Evolutionary conservation across 2,113 vertebrate genomes (phyloP).

Genomic region (Colinus virginianus): DNA sequence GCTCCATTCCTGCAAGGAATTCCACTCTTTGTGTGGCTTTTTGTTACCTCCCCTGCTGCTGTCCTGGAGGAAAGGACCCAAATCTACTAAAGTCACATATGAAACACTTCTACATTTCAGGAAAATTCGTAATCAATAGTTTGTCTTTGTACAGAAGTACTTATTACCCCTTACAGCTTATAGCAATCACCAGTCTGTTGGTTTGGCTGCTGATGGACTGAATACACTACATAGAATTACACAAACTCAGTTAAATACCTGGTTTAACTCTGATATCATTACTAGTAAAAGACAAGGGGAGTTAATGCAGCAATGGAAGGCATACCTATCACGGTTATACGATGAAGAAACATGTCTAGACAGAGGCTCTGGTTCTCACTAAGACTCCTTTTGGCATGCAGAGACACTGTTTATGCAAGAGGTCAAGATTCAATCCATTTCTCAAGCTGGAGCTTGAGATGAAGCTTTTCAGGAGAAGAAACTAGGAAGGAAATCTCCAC

Average conservation of each 20-base stretch:
- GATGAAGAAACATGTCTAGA: conserved; percentile 59
- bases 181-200: background rate
- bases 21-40: background rate
- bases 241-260: background rate
- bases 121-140: background rate
- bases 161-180: background rate
- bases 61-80: background rate
- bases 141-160: background rate
- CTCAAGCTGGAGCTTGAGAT: conserved; percentile 63
- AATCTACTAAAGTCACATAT: background rate
- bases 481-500: conserved; percentile 78
- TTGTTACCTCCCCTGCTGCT: background rate
- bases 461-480: conserved; percentile 65
- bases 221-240: background rate
- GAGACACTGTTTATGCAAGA: conserved; percentile 71
- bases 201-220: background rate
- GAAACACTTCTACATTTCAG: background rate
- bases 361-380: conserved; percentile 31
- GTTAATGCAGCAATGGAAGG: background rate
- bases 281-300: background rate
- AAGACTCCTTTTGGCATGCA: conserved; percentile 49
- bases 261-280: background rate
- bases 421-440: conserved; percentile 67
- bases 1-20: background rate
- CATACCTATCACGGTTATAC: background rate